Conservation (phyloP, 2,113 vertebrate species). For the Platanista minor region DNA sequence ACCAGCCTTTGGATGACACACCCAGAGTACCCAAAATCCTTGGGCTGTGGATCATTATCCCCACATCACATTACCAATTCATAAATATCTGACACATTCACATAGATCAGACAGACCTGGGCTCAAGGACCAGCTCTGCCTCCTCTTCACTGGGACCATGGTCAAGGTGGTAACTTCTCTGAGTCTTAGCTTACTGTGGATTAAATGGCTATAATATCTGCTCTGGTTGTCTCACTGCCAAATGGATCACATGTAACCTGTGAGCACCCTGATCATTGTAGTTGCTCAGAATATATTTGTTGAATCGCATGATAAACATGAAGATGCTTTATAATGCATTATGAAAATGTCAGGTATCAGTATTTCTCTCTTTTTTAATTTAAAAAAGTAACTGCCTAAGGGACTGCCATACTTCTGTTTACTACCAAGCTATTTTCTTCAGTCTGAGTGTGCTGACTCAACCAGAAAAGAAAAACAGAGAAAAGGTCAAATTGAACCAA, state of each 20-base stretch:
- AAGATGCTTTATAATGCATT: neutral
- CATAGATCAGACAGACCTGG: neutral
- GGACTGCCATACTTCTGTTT: constrained; percentile 1
- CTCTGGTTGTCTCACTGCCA: neutral
- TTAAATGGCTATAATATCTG: neutral
- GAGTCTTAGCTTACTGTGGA: neutral
- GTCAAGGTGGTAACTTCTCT: neutral
- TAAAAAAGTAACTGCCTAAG: neutral
- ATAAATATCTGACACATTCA: neutral
- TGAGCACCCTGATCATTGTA: neutral
- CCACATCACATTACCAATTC: neutral
- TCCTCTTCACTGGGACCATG: neutral
- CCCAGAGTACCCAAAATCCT: neutral
- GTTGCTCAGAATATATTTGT: neutral
- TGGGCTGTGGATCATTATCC: neutral
- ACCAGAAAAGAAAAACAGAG: neutral
- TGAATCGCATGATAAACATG: neutral
- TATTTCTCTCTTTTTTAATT: neutral
- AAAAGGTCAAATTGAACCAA: constrained; percentile 52
- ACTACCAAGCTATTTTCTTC: constrained; percentile 15
- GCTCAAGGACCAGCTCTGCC: neutral
- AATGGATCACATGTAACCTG: neutral
- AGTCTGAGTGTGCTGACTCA: constrained; percentile 15
- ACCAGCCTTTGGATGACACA: neutral
- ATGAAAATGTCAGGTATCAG: neutral